Conservation (phyloP, 2,888 invertebrate species). For the Metalampra italica region DNA sequence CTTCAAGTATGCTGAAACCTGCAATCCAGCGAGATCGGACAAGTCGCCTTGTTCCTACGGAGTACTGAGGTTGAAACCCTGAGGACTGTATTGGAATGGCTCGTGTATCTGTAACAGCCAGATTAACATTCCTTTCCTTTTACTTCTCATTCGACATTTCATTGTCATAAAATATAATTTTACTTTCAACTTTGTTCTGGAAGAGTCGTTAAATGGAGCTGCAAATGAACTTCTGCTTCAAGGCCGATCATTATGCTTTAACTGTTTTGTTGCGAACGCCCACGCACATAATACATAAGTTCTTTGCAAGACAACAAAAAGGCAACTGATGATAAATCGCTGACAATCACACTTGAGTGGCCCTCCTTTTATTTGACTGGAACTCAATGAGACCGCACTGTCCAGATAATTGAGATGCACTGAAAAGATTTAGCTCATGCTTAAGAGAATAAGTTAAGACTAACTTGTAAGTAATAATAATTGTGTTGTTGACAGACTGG, state of each 20-base stretch:
- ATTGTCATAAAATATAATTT: too few species aligned
- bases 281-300: constrained; percentile 24
- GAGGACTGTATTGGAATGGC: too few species aligned
- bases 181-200: not conserved
- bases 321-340: constrained; percentile 28
- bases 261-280: constrained; percentile 34
- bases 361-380: constrained; percentile 11
- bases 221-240: constrained; percentile 30
- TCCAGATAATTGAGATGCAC: not conserved
- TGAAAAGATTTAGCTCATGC: not conserved
- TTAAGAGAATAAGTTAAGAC: not conserved
- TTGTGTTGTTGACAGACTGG: too few species aligned
- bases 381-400: constrained; percentile 12
- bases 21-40: too few species aligned
- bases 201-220: not conserved
- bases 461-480: not conserved
- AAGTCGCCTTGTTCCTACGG: too few species aligned
- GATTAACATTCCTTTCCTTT: too few species aligned
- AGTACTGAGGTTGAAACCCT: too few species aligned
- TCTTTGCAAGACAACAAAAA: constrained; percentile 37
- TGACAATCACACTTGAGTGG: constrained; percentile 29
- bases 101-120: too few species aligned
- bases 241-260: constrained; percentile 36
- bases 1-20: too few species aligned
- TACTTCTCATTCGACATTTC: too few species aligned